Conservation (phyloP, 1,140 invertebrate species). For the Rhopalosiphum maidis region DNA sequence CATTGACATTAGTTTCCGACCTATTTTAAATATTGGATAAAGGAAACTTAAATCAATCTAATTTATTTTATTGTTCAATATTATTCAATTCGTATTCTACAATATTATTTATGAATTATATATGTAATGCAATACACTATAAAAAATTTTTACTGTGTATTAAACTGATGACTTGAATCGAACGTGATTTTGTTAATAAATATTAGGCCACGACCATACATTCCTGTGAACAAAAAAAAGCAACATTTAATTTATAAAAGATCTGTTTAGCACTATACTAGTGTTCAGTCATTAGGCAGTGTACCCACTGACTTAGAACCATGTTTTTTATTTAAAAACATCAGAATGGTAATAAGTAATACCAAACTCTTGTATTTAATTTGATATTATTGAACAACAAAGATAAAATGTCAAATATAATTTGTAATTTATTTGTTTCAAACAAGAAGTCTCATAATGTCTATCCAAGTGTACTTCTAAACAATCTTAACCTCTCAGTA, state of each 20-base stretch:
- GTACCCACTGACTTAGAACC: neutral
- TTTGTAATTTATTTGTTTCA: neutral
- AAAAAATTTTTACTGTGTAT: constrained; percentile 26
- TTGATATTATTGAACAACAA: neutral
- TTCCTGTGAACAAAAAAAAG: constrained; percentile 46
- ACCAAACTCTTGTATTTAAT: neutral
- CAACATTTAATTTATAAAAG: neutral
- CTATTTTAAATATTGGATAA: constrained; percentile 47
- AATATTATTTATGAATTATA: constrained; percentile 39
- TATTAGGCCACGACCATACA: constrained; percentile 5
- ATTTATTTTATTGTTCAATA: constrained; percentile 3
- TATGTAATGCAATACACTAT: constrained; percentile 18
- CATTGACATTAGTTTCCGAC: constrained; percentile 39
- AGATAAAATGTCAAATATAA: neutral
- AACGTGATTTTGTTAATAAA: constrained; percentile 30
- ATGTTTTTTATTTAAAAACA: neutral
- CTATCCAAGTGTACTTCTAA: neutral
- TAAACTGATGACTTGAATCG: constrained; percentile 41
- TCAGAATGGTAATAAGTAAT: neutral
- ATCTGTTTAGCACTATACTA: neutral
- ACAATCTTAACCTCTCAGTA: too few species aligned
- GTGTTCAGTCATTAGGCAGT: neutral
- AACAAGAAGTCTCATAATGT: neutral
- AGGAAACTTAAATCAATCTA: constrained; percentile 51
- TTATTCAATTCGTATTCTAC: constrained; percentile 16